phyloP scores from a whole-genome alignment of 2,797 vertebrate species.

The Falco berigora region DNA sequence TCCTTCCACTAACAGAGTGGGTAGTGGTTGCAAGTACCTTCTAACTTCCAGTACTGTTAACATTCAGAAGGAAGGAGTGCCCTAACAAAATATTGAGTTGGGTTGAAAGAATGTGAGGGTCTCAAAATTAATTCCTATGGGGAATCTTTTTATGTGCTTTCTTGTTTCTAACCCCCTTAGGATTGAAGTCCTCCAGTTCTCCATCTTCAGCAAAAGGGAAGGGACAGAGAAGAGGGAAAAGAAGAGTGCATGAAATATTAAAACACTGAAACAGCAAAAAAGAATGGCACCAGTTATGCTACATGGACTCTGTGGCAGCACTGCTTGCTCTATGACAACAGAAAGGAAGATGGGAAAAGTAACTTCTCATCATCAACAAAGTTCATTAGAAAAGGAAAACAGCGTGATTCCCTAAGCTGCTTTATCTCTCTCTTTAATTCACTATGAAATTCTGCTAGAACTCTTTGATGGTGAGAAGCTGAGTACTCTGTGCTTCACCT shows the following conservation, averaged over 20 bases:
- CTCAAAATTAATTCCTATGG: not conserved
- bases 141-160: not conserved
- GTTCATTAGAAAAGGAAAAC: conserved; percentile 1
- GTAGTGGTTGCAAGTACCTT: not conserved
- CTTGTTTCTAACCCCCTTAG: not conserved
- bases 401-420: not conserved
- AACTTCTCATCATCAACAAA: not conserved
- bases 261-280: not conserved
- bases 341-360: not conserved
- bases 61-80: not conserved
- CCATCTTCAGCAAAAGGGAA: not conserved
- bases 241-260: not conserved
- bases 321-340: not conserved
- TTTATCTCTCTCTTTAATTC: not conserved
- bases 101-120: not conserved
- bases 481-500: not conserved
- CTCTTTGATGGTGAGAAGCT: not conserved
- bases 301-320: not conserved
- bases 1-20: not conserved
- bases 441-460: not conserved
- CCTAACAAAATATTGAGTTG: not conserved
- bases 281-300: not conserved
- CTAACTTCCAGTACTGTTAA: not conserved
- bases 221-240: not conserved
- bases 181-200: not conserved